Percentiles rank a stretch among this genome's conserved stretches.
Evolutionary conservation across 1,140 invertebrate genomes (phyloP).

Genomic region (Drosophila guanche): DNA sequence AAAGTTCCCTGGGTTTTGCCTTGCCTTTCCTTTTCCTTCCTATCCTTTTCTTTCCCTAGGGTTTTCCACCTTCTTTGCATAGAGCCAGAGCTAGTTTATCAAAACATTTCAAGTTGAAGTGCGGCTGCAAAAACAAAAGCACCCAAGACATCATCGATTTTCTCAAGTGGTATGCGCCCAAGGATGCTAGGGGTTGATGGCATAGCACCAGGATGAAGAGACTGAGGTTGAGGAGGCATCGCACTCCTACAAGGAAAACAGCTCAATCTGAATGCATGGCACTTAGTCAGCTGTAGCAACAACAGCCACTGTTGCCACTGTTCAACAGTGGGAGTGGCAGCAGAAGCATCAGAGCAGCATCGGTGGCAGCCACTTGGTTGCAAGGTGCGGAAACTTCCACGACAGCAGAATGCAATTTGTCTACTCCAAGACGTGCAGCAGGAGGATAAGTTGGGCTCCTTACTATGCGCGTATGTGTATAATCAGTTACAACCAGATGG

Average conservation of each 20-base stretch:
- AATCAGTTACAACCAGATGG: conserved; percentile 40
- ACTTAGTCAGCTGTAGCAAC: conserved; percentile 66
- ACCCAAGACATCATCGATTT: conserved; percentile 71
- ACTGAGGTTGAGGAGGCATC: neutral
- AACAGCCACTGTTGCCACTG: too few species aligned
- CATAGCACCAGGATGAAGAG: too few species aligned
- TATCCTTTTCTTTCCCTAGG: neutral
- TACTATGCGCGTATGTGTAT: conserved; percentile 39
- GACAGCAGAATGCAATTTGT: conserved; percentile 74
- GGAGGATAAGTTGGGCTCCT: neutral
- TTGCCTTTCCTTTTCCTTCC: conserved; percentile 5
- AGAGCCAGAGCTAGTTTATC: conserved; percentile 73
- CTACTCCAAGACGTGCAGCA: neutral
- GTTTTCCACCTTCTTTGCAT: conserved; percentile 36
- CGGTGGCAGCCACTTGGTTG: conserved; percentile 61
- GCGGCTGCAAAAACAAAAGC: conserved; percentile 77
- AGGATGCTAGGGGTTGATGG: neutral
- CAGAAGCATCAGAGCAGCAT: conserved; percentile 27
- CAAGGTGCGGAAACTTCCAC: conserved; percentile 69
- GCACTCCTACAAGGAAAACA: conserved; percentile 53
- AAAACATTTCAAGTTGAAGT: conserved; percentile 79
- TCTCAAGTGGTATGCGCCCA: conserved; percentile 51
- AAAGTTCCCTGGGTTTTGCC: conserved; percentile 47
- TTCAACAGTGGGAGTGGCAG: conserved; percentile 14
- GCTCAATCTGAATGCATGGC: conserved; percentile 78